phyloP scores from a whole-genome alignment of 2,113 vertebrate genomes.

The Daubentonia madagascariensis region DNA sequence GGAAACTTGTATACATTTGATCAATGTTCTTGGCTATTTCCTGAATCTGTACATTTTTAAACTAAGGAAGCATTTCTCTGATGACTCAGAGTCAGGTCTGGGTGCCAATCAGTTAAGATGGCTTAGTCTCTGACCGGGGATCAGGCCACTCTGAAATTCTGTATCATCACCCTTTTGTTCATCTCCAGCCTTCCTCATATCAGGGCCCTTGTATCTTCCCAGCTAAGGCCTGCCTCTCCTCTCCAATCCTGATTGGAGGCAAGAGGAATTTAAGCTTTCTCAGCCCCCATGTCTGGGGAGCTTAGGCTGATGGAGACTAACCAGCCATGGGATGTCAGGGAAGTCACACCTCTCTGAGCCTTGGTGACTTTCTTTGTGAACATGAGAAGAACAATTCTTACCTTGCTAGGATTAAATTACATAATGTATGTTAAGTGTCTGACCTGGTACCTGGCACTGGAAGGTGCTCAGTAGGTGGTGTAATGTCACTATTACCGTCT shows the following conservation, averaged over 20 bases:
- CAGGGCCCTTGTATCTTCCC: background rate
- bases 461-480: accelerated
- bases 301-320: background rate
- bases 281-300: background rate
- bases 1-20: background rate
- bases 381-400: background rate
- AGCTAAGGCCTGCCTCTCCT: background rate
- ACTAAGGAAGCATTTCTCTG: background rate
- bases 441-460: background rate
- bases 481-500: background rate
- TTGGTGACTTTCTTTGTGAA: background rate
- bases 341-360: background rate
- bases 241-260: background rate
- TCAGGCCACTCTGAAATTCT: background rate
- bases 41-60: background rate
- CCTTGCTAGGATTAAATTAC: background rate
- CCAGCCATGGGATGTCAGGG: background rate
- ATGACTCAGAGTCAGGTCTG: background rate
- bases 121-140: background rate
- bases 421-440: background rate
- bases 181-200: background rate
- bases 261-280: background rate
- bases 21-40: background rate
- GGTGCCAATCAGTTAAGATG: background rate
- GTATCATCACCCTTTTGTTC: too few relatives aligned